Conservation (phyloP, 2,888 invertebrate genomes). For the Drosophila kuntzei region DNA sequence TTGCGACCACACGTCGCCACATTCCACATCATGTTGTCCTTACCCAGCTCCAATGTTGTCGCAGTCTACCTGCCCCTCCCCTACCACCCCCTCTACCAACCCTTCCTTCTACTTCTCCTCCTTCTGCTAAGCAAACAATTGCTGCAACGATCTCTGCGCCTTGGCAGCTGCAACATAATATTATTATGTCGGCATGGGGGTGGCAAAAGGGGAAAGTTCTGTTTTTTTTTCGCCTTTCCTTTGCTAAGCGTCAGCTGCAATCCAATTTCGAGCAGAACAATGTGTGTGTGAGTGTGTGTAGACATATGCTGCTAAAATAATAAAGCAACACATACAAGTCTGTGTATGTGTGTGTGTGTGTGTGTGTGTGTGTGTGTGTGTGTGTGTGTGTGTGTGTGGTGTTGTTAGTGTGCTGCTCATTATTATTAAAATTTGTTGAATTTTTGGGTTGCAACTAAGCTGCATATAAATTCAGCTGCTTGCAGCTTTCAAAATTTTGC, state of each 20-base stretch:
- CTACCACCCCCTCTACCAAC: not conserved
- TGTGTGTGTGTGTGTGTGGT: slow-evolving; percentile 16
- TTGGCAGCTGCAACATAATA: slow-evolving; percentile 79
- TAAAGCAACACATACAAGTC: slow-evolving; percentile 65
- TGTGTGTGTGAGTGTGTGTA: slow-evolving; percentile 57
- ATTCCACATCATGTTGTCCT: slow-evolving; percentile 51
- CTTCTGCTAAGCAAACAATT: slow-evolving; percentile 62
- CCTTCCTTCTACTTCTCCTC: not conserved
- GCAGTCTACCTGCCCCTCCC: not conserved
- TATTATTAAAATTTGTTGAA: slow-evolving; percentile 80
- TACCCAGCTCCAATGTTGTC: slow-evolving; percentile 26
- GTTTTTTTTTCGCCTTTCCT: slow-evolving; percentile 48
- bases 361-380: slow-evolving; percentile 15
- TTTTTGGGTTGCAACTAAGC: slow-evolving; percentile 80
- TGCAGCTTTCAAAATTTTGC: slow-evolving; percentile 56
- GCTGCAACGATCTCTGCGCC: slow-evolving; percentile 75
- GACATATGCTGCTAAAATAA: slow-evolving; percentile 73
- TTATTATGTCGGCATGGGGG: slow-evolving; percentile 63
- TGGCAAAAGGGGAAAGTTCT: slow-evolving; percentile 5
- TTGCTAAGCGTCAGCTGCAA: slow-evolving; percentile 70
- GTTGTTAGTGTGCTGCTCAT: slow-evolving; percentile 65
- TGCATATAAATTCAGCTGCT: slow-evolving; percentile 78
- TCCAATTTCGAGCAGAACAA: slow-evolving; percentile 74
- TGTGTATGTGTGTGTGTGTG: slow-evolving; percentile 11
- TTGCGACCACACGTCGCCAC: slow-evolving; percentile 80